A percentile compares a stretch with the other conserved stretches of the same genome.
Evolutionary conservation across 1,140 invertebrate species (phyloP).

Genomic region (Grapholita molesta): DNA sequence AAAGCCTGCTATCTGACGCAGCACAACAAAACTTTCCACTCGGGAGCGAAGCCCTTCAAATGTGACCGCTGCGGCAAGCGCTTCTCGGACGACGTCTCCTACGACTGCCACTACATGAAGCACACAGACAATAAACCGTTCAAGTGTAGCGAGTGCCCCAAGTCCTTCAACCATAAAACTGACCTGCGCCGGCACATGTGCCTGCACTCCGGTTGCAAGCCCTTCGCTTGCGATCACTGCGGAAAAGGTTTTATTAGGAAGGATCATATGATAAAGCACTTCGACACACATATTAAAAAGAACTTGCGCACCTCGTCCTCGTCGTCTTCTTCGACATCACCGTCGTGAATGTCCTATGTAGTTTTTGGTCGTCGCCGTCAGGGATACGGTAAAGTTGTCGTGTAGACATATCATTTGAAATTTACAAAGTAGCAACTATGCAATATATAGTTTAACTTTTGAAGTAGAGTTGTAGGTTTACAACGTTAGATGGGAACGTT

Average conservation of each 20-base stretch:
- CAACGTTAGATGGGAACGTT: conserved; percentile 32
- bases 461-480: conserved; percentile 38
- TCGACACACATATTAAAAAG: conserved; percentile 86
- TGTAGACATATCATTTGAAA: conserved; percentile 54
- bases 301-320: conserved; percentile 48
- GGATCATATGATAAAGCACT: conserved; percentile 97
- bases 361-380: conserved; percentile 17
- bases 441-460: conserved; percentile 43
- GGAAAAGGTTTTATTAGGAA: conserved; percentile 95
- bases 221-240: conserved; percentile 89
- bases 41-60: conserved; percentile 91
- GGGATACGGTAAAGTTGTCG: conserved; percentile 26
- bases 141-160: conserved; percentile 92
- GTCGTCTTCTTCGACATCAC: conserved; percentile 40
- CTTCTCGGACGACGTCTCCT: conserved; percentile 83
- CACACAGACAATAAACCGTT: conserved; percentile 92
- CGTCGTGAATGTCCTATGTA: conserved; percentile 31
- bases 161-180: conserved; percentile 91
- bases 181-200: conserved; percentile 93
- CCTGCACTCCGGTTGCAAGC: conserved; percentile 90
- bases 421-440: conserved; percentile 35
- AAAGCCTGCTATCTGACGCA: conserved; percentile 93
- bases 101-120: conserved; percentile 85
- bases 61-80: conserved; percentile 91
- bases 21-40: conserved; percentile 93